Percentiles rank a stretch among this genome's conserved stretches.
Evolutionary conservation across 2,888 invertebrate genomes (phyloP).

Genomic region (Phytoseiulus persimilis): DNA sequence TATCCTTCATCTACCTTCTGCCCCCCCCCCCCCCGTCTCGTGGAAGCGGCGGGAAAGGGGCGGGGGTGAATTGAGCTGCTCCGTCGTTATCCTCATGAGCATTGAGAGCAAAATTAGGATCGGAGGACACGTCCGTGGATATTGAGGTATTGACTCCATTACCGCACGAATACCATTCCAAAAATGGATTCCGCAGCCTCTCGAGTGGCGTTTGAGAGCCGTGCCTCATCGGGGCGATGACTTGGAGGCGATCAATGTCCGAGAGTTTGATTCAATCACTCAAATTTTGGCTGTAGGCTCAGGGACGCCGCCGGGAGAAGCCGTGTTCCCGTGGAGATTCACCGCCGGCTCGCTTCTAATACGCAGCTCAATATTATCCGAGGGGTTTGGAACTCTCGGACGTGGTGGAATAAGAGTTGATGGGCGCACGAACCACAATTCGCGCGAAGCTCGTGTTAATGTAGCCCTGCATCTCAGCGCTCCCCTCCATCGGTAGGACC

Average conservation of each 20-base stretch:
- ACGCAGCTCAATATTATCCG: background rate
- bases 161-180: background rate
- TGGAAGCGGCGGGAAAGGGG: too few relatives aligned
- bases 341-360: too few relatives aligned
- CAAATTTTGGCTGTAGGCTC: background rate
- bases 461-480: too few relatives aligned
- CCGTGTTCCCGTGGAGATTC: too few relatives aligned
- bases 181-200: background rate
- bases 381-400: background rate
- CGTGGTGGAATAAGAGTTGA: background rate
- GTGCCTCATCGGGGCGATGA: background rate
- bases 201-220: background rate
- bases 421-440: background rate
- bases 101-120: background rate
- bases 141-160: background rate
- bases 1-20: background rate
- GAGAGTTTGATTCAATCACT: background rate
- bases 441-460: background rate
- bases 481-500: too few relatives aligned
- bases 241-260: background rate
- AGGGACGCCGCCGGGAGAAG: too few relatives aligned
- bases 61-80: too few relatives aligned
- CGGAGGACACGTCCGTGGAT: background rate
- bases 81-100: background rate
- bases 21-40: background rate